These are phyloP conservation scores for Drosophila aldrichi DNA, from an alignment of 2,888 invertebrate species.

Conservation along the genomic window DNA sequence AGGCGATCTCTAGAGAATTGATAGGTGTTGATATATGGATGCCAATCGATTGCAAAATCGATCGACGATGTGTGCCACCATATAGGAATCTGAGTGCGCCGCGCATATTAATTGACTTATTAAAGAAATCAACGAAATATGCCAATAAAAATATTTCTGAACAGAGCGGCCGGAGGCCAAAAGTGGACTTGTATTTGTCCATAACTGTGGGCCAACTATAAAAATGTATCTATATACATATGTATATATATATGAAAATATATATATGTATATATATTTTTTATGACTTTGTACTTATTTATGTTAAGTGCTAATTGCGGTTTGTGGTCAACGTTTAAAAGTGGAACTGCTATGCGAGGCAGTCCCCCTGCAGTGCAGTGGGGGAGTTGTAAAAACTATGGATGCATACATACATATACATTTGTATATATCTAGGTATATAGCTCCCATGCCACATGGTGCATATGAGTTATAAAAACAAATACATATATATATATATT, in stretches of 20 bases:
- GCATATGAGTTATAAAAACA: slow-evolving; percentile 19
- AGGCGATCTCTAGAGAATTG: slow-evolving; percentile 30
- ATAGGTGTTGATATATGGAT: slow-evolving; percentile 74
- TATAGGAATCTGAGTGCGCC: slow-evolving; percentile 57
- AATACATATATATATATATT: no score
- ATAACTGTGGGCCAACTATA: slow-evolving; percentile 3
- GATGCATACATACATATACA: background rate
- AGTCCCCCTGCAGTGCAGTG: slow-evolving; percentile 28
- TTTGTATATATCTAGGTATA: background rate
- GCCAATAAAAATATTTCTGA: slow-evolving; percentile 65
- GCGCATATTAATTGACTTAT: slow-evolving; percentile 74
- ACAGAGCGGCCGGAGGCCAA: slow-evolving; percentile 30
- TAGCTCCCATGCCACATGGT: slow-evolving; percentile 14
- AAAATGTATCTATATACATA: slow-evolving; percentile 19
- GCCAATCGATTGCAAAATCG: slow-evolving; percentile 66
- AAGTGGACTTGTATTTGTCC: slow-evolving; percentile 28
- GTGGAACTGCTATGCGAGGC: slow-evolving; percentile 5
- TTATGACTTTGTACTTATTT: slow-evolving; percentile 72
- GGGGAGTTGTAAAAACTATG: slow-evolving; percentile 39
- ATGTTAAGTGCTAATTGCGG: slow-evolving; percentile 78
- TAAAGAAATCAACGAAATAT: slow-evolving; percentile 62
- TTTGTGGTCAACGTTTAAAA: slow-evolving; percentile 62
- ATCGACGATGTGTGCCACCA: slow-evolving; percentile 30
- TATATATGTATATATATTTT: slow-evolving; percentile 1
- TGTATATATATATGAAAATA: background rate